A percentile compares a stretch with the other conserved stretches of the same genome.
phyloP scores from a whole-genome alignment of 2,113 vertebrate genomes.

The Numida meleagris region DNA sequence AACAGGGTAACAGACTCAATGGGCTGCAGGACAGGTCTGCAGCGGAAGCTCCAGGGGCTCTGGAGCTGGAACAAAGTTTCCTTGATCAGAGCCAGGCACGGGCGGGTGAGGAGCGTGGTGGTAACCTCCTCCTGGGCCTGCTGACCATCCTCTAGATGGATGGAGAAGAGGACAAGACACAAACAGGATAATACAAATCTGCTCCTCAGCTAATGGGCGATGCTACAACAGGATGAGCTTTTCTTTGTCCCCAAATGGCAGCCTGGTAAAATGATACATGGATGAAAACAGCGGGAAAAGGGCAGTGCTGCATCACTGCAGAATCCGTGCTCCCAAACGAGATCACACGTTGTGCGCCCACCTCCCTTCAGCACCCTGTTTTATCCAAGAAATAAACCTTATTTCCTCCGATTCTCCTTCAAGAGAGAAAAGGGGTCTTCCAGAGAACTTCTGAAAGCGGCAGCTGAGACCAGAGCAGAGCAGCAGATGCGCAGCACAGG shows the following conservation, averaged over 20 bases:
- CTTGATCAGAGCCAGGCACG: not conserved
- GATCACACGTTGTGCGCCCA: accelerated
- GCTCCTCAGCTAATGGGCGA: not conserved
- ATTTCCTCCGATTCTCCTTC: not conserved
- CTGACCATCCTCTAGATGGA: not conserved
- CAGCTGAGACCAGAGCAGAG: not conserved
- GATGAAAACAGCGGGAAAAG: not conserved
- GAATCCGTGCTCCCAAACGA: not conserved
- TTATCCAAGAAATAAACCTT: not conserved
- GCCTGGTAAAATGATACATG: accelerated
- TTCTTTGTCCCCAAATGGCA: accelerated
- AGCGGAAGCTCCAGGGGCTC: not conserved
- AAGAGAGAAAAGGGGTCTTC: not conserved
- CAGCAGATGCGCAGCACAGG: not conserved
- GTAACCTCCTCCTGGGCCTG: not conserved
- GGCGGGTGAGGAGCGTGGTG: not conserved
- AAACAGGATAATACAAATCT: accelerated
- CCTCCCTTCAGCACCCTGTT: accelerated
- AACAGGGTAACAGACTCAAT: not conserved
- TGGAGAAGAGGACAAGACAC: not conserved
- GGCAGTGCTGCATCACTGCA: no score
- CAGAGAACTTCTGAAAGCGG: not conserved
- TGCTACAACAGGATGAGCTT: accelerated
- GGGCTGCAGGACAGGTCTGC: accelerated
- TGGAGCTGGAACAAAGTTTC: not conserved